These are phyloP conservation scores for Sarcophaga subvicina DNA, from an alignment of 2,888 invertebrate species.

Conservation along the genomic window DNA sequence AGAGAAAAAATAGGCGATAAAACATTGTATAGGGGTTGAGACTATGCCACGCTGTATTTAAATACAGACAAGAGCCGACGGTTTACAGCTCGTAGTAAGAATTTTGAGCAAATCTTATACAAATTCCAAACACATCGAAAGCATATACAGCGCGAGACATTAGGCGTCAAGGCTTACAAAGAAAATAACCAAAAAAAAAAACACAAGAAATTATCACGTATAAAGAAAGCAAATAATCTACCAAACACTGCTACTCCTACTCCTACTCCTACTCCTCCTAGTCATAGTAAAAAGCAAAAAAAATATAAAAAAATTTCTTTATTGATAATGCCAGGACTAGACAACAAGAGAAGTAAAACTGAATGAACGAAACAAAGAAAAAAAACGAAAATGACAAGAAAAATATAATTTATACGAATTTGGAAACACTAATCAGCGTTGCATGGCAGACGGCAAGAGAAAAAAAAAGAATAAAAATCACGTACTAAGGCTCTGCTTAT, in stretches of 20 bases:
- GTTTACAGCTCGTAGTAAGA: not conserved
- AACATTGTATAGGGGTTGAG: too few species aligned
- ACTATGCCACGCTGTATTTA: not conserved
- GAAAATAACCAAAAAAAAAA: not conserved
- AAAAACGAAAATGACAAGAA: not conserved
- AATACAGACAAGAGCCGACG: not conserved
- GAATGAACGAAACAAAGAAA: slow-evolving; percentile 2
- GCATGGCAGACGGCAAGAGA: slow-evolving; percentile 6
- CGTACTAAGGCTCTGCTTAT: not conserved
- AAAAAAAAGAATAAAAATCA: not conserved
- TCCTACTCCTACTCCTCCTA: not conserved
- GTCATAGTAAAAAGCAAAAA: not conserved
- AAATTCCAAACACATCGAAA: slow-evolving; percentile 10
- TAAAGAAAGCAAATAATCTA: too few species aligned
- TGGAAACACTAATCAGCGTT: slow-evolving; percentile 63
- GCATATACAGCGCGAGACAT: not conserved
- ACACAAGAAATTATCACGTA: not conserved
- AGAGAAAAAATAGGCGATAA: too few species aligned
- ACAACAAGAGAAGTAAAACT: not conserved
- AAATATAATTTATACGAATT: slow-evolving; percentile 50
- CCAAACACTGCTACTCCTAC: too few species aligned
- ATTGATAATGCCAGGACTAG: slow-evolving; percentile 16
- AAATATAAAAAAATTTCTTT: not conserved
- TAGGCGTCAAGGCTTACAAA: not conserved
- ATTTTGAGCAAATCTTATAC: not conserved